phyloP scores from a whole-genome alignment of 2,113 vertebrate genomes.

The Ardeotis arabs region DNA sequence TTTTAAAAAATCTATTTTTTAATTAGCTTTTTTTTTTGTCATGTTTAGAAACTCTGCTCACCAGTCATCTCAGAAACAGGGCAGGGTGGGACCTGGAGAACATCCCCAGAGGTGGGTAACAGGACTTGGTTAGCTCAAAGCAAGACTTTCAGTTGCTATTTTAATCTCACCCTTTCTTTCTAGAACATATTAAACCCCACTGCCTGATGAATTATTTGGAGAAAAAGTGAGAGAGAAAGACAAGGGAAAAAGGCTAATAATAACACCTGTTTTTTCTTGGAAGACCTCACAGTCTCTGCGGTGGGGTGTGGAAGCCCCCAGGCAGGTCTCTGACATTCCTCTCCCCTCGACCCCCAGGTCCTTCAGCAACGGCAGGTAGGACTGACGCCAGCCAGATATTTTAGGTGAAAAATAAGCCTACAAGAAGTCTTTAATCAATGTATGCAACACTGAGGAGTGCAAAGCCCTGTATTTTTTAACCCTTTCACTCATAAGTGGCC shows the following conservation, averaged over 20 bases:
- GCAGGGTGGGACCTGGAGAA: neutral
- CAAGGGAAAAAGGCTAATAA: neutral
- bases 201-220: neutral
- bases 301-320: fast-evolving
- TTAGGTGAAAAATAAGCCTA: neutral
- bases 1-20: neutral
- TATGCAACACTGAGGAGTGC: neutral
- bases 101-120: neutral
- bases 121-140: neutral
- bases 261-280: neutral
- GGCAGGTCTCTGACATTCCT: neutral
- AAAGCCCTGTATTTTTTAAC: neutral
- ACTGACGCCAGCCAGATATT: neutral
- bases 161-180: neutral
- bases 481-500: neutral
- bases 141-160: neutral
- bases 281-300: neutral
- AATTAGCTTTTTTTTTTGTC: neutral
- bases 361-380: neutral
- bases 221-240: neutral
- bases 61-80: neutral
- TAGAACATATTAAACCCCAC: neutral
- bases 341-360: neutral
- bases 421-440: neutral
- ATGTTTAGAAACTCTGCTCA: neutral